Base-by-base conservation (phyloP, 2,888 invertebrate genomes). In the Chalcis sispes region DNA sequence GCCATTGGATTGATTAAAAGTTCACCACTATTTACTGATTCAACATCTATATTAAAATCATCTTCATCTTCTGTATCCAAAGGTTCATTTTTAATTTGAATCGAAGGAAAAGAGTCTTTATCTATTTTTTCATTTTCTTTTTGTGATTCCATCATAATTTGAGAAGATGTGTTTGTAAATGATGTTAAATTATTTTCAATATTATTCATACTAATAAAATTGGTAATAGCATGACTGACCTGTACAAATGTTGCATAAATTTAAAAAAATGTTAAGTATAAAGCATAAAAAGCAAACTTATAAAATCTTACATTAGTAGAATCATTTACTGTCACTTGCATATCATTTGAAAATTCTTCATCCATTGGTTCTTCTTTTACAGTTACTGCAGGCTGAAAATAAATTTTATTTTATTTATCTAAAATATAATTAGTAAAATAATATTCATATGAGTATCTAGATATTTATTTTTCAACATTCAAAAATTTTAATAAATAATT, bases 311-410 rank as follows among this genome's bases (percentile, higher is more conserved):
- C 77, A 64, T 25, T 20, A 50, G 48, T 62, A 25, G 29, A 40
- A 8, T 77, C 65, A 61, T 83, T 82, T 3, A 78, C 78, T 32
- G 79, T 59, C 58, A 80, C 67, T 56, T 84, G 82, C 7, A 78
- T 20, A 62, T 83, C 80, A 67, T 84, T 81, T 23, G 58, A 75
- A 46, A 79, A 81, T 13, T 91, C 91, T 84, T 89, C 15, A 56
- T 88, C 90, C 36, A 90, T 85, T 77, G 91, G 91, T 83, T 92
- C 92, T 87, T 89, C 90, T 88, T 92, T 92, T 77, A 92, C 89
- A 80, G 62, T 73, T 1, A 71, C 56, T 2, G 58, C 23, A 13
- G 69, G 76, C 71, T 76, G 48, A 40, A 67, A 77, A 69, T 18
- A 18, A 25, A 69, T 25, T 20, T n/a, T 42, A 42, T 13, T 13